These are phyloP conservation scores for Nylanderia fulva DNA, from an alignment of 1,140 invertebrate species.

Conservation along the genomic window DNA sequence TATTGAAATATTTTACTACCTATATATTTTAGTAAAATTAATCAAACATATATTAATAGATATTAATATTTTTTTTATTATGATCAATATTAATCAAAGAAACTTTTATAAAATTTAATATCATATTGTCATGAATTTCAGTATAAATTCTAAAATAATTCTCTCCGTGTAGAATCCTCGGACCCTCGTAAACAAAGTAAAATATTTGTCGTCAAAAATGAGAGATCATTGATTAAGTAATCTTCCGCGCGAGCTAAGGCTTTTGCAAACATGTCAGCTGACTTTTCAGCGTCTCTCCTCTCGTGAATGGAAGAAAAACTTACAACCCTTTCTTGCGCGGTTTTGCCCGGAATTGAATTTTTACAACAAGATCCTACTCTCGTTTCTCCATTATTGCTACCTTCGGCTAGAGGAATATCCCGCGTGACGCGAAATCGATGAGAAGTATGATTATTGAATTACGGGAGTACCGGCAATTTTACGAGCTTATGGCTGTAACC, in stretches of 20 bases:
- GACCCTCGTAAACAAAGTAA: not conserved
- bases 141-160: too few relatives aligned
- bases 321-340: conserved; percentile 23
- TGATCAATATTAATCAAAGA: too few relatives aligned
- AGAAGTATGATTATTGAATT: conserved; percentile 61
- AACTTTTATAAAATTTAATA: too few relatives aligned
- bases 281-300: not conserved
- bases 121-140: too few relatives aligned
- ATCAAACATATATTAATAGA: too few relatives aligned
- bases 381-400: conserved; percentile 5
- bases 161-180: too few relatives aligned
- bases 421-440: conserved; percentile 54
- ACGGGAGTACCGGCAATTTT: conserved; percentile 51
- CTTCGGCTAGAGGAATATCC: conserved; percentile 8
- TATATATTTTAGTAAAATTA: too few relatives aligned
- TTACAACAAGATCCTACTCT: conserved; percentile 39
- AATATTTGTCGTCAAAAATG: too few relatives aligned
- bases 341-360: conserved; percentile 33
- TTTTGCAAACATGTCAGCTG: not conserved
- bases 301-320: conserved; percentile 31
- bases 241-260: not conserved
- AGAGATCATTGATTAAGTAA: conserved; percentile 18
- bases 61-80: too few relatives aligned
- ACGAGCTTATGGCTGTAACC: conserved; percentile 55
- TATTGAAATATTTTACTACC: too few relatives aligned